Base-by-base conservation (phyloP, 2,113 vertebrate species). In the Odocoileus hemionus region DNA sequence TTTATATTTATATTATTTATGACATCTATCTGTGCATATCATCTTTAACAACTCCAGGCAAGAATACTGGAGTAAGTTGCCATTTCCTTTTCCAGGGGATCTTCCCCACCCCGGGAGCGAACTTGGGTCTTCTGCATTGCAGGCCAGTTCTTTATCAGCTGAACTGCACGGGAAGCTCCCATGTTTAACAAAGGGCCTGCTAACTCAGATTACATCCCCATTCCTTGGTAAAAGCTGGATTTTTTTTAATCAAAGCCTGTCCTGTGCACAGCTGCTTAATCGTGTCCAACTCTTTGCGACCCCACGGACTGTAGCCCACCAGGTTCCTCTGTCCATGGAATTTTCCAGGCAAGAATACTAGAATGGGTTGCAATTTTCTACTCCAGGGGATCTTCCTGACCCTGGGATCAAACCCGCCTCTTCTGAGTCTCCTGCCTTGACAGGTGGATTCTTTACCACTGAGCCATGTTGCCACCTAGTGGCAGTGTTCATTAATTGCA, bases 381-480 rank as follows among this genome's bases (percentile, higher is more conserved):
- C 70, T 43, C 39, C 23, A 26, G 36, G 21, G 70, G 23, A 43
- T 76, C 23, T 3, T 76, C 23, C 39, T 23, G 8, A 26, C 70
- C 70, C 39, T 43, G 21, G 70, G 3, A 43, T 43, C 70, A 76
- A 43, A 43, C 36, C 70, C 6, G 0, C 70, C 23, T 76, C 39
- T 76, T 39, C 39, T 43, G 21, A 25, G 36, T 76, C 70, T 76
- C 23, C 39, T 43, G 70, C 39, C 23, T 43, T 76, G 70, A 23
- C 39, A 76, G 70, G 70, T 76, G 70, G 11, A 76, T 76, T 76
- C 70, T 76, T 43, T 43, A 43, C 70, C 23, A 15, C 70, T 43
- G 70, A 76, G 70, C 70, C 36, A 26, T 43, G 39, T 43, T 76
- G 92, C 92, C 96, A 92, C 74, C 96, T 97, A 54, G 96, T 94